Base-by-base conservation (phyloP, 1,140 invertebrate genomes). In the Aphaenogaster rudis region DNA sequence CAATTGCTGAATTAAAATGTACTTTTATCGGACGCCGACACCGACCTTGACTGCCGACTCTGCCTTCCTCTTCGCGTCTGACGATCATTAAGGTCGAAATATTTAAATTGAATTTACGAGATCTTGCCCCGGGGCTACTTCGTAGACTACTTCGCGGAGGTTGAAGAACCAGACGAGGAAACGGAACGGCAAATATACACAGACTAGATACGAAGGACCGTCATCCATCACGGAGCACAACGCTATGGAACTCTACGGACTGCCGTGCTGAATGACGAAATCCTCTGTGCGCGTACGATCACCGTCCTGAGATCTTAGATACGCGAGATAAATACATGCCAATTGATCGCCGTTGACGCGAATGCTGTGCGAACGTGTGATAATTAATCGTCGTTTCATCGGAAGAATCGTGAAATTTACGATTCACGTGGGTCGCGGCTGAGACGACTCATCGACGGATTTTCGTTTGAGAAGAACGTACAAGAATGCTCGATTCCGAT, bases 61-160 rank as follows among this genome's bases (percentile, higher is more conserved):
- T 84, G 59, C 67, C 88, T 71, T 84, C 66, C 52, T 84, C 91
- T 74, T 84, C 52, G 90, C 88, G 86, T 87, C 78, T 11, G 88
- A 87, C 92, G 92, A 93, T 94, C 94, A 95, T 95, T 95, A 95
- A 94, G 94, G 91, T 93, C 94, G 94, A 94, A 63, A 95, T 95
- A 95, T 94, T 95, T 95, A 93, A 94, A 95, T 95, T 94, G 91
- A 94, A 95, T 95, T 95, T 94, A 94, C 91, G 92, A 93, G 93
- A 90, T 78, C 91, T 90, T 77, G 90, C 93, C 91, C 77, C 78
- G 76, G 50, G 84, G 91, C 90, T 90, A 88, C 64, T 48, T 71
- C 84, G 64, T 82, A 86, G 88, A 86, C 69, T 50, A 86, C 84
- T 80, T 76, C 33, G 59, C 85, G 66, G 74, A 74, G 69, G 59